Percentiles rank a stretch among this genome's conserved stretches.
Evolutionary conservation across 2,888 invertebrate species (phyloP).

Genomic region (Rotaria macrura): DNA sequence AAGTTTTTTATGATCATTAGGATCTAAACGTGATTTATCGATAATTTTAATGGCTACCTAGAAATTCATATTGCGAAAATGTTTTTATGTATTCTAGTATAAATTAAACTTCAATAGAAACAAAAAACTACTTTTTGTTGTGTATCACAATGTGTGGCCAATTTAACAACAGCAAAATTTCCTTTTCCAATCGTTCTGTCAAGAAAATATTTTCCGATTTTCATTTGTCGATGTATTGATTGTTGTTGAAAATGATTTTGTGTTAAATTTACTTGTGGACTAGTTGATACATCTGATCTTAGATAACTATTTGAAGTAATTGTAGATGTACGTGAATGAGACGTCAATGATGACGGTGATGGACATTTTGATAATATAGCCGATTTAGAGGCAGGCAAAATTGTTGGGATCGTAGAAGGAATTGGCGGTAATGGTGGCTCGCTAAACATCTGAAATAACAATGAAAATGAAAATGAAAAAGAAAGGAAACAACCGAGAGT

Average conservation of each 20-base stretch:
- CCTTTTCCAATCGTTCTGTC: constrained; percentile 96
- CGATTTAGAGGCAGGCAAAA: no score
- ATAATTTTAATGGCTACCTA: constrained; percentile 58
- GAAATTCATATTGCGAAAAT: no score
- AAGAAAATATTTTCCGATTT: constrained; percentile 89
- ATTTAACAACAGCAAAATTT: constrained; percentile 95
- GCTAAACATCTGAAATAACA: background rate
- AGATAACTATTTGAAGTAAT: background rate
- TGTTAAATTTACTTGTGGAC: background rate
- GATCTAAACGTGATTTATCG: constrained; percentile 54
- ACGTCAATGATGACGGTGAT: background rate
- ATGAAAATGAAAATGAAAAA: background rate
- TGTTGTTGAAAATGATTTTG: background rate
- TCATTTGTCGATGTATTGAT: constrained; percentile 38
- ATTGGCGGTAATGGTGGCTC: background rate
- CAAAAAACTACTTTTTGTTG: constrained; percentile 88
- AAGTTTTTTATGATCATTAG: constrained; percentile 53
- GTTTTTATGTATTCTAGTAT: no score
- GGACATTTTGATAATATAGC: background rate
- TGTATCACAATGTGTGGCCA: constrained; percentile 93
- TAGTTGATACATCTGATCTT: background rate
- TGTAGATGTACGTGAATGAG: background rate
- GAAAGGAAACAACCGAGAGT: no score
- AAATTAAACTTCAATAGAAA: no score
- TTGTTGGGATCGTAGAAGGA: background rate